phyloP scores from a whole-genome alignment of 2,797 vertebrate species.

The Lutjanus argentimaculatus region DNA sequence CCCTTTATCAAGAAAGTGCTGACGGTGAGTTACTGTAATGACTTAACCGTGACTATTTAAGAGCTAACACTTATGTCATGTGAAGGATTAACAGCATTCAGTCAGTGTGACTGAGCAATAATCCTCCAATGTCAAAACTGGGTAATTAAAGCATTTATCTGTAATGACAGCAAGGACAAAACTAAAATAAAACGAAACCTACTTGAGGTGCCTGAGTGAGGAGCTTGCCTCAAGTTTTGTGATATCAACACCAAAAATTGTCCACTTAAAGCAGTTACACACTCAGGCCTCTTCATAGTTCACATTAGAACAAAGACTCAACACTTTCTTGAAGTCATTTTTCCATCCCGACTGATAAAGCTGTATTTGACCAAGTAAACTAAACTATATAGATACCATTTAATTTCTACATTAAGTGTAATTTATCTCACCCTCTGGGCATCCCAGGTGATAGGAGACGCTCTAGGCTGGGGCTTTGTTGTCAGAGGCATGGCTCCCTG shows the following conservation, averaged over 20 bases:
- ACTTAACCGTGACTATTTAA: not conserved
- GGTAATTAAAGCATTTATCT: not conserved
- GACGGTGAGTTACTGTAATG: slow-evolving; percentile 83
- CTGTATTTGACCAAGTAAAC: not conserved
- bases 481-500: slow-evolving; percentile 90
- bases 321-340: not conserved
- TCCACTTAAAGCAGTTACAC: not conserved
- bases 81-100: not conserved
- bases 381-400: not conserved
- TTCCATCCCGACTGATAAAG: not conserved
- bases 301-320: not conserved
- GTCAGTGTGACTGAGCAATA: slow-evolving; percentile 1
- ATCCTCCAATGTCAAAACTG: not conserved
- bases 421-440: slow-evolving; percentile 17
- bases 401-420: slow-evolving; percentile 6
- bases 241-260: not conserved
- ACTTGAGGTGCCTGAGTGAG: not conserved
- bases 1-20: slow-evolving; percentile 89
- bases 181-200: not conserved
- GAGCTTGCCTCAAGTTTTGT: not conserved
- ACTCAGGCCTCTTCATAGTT: not conserved
- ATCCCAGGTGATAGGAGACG: slow-evolving; percentile 90
- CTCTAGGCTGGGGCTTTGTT: slow-evolving; percentile 93
- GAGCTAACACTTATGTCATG: not conserved
- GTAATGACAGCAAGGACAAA: not conserved